Percentiles rank a stretch among this genome's conserved stretches.
Evolutionary conservation across 2,113 vertebrate genomes (phyloP).

Genomic region (Petromus typicus): DNA sequence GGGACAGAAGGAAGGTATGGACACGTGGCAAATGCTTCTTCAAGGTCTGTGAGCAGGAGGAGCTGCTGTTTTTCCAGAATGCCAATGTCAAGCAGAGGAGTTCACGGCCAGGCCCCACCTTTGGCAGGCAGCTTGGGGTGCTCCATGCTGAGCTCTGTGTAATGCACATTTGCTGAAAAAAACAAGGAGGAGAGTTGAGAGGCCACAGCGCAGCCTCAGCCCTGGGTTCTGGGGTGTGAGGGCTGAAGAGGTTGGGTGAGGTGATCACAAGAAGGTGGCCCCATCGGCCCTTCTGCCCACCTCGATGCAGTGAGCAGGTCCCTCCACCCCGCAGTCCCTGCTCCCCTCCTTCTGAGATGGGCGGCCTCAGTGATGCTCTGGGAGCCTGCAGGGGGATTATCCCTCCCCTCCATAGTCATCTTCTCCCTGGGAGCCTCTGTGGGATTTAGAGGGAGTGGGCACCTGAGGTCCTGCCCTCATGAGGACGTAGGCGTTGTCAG

Average conservation of each 20-base stretch:
- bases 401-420: not conserved
- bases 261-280: accelerated
- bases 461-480: accelerated
- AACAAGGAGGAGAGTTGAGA: not conserved
- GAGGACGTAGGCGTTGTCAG: not conserved
- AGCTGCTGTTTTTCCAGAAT: constrained; percentile 5
- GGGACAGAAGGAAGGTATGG: constrained; percentile 79
- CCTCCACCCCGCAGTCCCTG: accelerated
- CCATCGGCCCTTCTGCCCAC: not conserved
- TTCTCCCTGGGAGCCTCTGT: not conserved
- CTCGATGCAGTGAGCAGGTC: not conserved
- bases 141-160: not conserved
- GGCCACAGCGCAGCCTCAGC: not conserved
- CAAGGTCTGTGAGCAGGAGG: constrained; percentile 66
- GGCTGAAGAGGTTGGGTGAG: not conserved
- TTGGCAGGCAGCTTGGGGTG: accelerated
- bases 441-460: not conserved
- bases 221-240: not conserved
- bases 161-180: not conserved
- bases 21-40: constrained; percentile 64
- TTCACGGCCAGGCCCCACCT: not conserved
- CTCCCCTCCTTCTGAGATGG: not conserved
- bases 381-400: not conserved
- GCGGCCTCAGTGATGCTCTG: not conserved
- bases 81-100: not conserved